These are phyloP conservation scores for Pseudotriccus pelzelni DNA, from an alignment of 2,797 vertebrate genomes.

Conservation along the genomic window DNA sequence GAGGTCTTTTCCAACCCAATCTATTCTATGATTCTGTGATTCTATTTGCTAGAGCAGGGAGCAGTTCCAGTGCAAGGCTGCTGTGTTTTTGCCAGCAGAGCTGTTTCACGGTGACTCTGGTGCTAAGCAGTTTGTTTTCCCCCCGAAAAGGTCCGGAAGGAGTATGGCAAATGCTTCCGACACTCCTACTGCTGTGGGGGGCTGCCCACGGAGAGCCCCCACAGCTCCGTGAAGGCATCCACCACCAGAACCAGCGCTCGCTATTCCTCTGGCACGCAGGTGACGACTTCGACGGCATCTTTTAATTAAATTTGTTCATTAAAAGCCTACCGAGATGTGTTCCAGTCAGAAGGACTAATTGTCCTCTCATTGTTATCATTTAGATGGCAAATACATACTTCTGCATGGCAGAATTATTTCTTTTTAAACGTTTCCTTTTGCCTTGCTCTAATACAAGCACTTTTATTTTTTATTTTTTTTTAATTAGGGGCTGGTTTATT, in stretches of 20 bases:
- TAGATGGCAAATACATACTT: conserved; percentile 47
- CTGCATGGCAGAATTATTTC: not conserved
- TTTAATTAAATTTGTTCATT: conserved; percentile 73
- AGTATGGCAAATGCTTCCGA: conserved; percentile 97
- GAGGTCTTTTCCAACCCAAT: no score
- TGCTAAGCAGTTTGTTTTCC: not conserved
- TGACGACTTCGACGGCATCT: conserved; percentile 76
- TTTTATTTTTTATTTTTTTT: not conserved
- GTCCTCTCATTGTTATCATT: conserved; percentile 61
- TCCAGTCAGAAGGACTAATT: conserved; percentile 71
- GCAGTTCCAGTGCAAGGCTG: not conserved
- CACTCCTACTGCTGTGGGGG: conserved; percentile 95
- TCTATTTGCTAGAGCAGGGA: not conserved
- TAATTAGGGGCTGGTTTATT: not conserved
- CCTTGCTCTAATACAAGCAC: not conserved
- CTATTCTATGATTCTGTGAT: no score
- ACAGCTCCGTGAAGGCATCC: conserved; percentile 93
- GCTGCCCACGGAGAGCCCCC: conserved; percentile 92
- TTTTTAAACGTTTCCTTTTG: conserved; percentile 36
- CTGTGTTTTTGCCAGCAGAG: not conserved
- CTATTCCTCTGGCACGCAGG: conserved; percentile 98
- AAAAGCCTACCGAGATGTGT: conserved; percentile 68
- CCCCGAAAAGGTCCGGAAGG: conserved; percentile 89
- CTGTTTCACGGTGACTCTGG: not conserved
- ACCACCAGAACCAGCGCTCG: conserved; percentile 94